These are phyloP conservation scores for Ceuthmochares aereus DNA, from an alignment of 2,113 vertebrate genomes.

Conservation along the genomic window DNA sequence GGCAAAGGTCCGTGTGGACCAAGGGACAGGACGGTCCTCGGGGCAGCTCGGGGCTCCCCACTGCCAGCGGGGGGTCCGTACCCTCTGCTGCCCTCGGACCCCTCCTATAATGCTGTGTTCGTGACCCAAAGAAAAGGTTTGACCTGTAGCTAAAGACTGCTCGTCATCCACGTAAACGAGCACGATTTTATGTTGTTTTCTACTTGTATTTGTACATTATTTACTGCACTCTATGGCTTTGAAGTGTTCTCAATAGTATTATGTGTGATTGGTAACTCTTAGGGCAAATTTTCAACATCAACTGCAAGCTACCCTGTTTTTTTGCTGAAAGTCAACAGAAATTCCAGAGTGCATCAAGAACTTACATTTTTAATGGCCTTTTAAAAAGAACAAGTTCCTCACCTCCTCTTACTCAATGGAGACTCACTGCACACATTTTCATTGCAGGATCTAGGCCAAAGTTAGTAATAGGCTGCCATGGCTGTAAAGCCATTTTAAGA, in stretches of 20 bases:
- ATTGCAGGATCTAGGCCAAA: constrained; percentile 12
- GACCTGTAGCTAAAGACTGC: neutral
- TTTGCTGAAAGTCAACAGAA: neutral
- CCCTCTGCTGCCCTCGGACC: too few relatives aligned
- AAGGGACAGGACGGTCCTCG: neutral
- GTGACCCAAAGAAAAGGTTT: neutral
- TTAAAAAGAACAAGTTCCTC: neutral
- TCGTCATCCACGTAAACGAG: neutral
- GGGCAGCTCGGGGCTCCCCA: neutral
- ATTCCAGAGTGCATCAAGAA: neutral
- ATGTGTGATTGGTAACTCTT: neutral
- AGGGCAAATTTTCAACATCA: neutral
- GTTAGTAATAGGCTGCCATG: neutral
- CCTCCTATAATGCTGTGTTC: neutral
- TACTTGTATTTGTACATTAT: neutral
- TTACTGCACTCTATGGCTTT: neutral
- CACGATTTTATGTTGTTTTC: neutral
- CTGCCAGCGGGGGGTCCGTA: rapidly evolving
- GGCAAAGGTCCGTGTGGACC: neutral
- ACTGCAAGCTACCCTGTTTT: neutral
- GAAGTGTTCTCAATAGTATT: neutral
- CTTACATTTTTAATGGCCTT: neutral
- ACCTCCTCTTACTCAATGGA: neutral
- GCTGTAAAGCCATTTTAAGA: neutral
- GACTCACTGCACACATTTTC: neutral